Conservation (phyloP, 2,888 invertebrate species). For the Drosophila phalerata region DNA sequence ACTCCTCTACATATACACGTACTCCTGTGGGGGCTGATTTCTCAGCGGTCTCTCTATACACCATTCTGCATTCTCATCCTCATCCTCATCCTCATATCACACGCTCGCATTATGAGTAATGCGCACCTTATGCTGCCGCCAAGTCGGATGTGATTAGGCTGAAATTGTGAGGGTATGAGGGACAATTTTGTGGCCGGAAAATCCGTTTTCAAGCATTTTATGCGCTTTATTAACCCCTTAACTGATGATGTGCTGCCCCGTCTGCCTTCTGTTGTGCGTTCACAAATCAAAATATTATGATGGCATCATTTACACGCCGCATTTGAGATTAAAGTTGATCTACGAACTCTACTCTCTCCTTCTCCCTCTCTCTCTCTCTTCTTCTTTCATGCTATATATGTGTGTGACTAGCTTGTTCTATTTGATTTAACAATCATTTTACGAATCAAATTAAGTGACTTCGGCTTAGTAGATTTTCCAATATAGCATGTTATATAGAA, state of each 20-base stretch:
- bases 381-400: background rate
- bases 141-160: constrained; percentile 72
- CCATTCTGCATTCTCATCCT: background rate
- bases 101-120: constrained; percentile 80
- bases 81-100: constrained; percentile 52
- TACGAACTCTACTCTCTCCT: constrained; percentile 27
- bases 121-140: constrained; percentile 82
- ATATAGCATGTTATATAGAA: no score
- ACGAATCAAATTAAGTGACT: constrained; percentile 25
- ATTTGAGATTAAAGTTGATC: constrained; percentile 76
- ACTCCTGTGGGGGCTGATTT: constrained; percentile 12
- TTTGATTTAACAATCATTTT: constrained; percentile 50
- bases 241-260: constrained; percentile 63
- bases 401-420: constrained; percentile 27
- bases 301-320: constrained; percentile 83
- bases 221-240: constrained; percentile 81
- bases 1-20: background rate
- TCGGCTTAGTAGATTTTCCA: constrained; percentile 8
- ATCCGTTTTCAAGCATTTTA: constrained; percentile 61
- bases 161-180: background rate
- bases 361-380: background rate
- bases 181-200: constrained; percentile 24
- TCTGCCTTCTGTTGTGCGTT: constrained; percentile 37
- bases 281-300: constrained; percentile 83
- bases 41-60: background rate